Evolutionary conservation across 2,888 invertebrate species (phyloP).

Genomic region (Escarpia spicata): DNA sequence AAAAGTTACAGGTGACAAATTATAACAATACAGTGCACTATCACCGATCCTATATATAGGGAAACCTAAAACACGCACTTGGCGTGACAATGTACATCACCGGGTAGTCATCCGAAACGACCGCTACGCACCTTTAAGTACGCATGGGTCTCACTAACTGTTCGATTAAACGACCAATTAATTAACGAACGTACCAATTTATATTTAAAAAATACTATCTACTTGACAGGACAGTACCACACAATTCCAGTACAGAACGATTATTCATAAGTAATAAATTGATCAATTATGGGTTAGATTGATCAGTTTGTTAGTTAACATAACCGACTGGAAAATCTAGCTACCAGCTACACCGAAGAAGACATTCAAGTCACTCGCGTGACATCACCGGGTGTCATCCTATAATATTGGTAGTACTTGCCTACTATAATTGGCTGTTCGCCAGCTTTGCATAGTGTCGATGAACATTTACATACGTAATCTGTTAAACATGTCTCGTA

Average conservation of each 20-base stretch:
- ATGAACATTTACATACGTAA: not conserved
- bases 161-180: not conserved
- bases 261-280: not conserved
- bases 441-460: not conserved
- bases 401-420: not conserved
- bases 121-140: not conserved
- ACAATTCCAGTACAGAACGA: not conserved
- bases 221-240: not conserved
- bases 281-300: not conserved
- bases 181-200: not conserved
- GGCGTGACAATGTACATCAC: not conserved
- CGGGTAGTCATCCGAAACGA: not conserved
- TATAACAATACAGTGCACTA: slow-evolving; percentile 4
- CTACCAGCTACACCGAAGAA: not conserved
- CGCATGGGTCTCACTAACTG: not conserved
- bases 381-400: not conserved
- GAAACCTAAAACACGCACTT: not conserved
- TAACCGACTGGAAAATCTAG: not conserved
- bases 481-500: not conserved
- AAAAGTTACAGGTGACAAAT: not conserved
- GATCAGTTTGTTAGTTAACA: not conserved
- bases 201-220: not conserved
- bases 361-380: not conserved
- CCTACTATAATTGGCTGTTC: not conserved
- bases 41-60: not conserved